Evolutionary conservation across 2,797 vertebrate genomes (phyloP), one percentile per base, ranked within the genome.

Genomic region (Phrynocephalus forsythii): DNA sequence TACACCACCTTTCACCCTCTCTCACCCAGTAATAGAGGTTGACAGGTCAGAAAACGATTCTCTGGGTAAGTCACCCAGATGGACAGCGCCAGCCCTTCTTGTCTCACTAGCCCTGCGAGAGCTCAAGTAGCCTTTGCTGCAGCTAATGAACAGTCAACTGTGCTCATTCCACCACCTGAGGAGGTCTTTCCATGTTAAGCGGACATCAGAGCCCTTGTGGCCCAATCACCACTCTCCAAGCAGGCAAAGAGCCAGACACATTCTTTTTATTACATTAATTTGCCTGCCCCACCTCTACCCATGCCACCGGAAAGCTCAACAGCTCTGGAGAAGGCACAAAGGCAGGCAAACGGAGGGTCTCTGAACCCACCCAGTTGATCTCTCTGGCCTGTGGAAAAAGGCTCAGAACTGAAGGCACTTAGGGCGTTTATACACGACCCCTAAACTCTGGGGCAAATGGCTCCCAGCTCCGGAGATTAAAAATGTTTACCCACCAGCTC

Each of bases 191-290:
- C 44, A 9, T 63, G 30, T 77, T 26, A 24, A 10, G 63, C 76
- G 18, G 56, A 68, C 60, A 60, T 68, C 10, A 38, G 71, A 76
- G 72, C 63, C 26, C 63, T 85, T 69, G 71, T 68, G 87, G 78
- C 48, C 28, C 87, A 88, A 82, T 88, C 85, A 82, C 30, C 18
- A 68, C 44, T 76, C 71, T 85, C 48, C 71, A 77, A 85, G 44
- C 20, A 15, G 77, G 83, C 50, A 81, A 75, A 85, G 44, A 75
- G 48, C 79, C 63, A 85, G 26, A 56, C 68, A 81, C 7, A 22
- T 76, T 60, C 56, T 44, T 9, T 85, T 60, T 81, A 33, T 77
- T 81, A 44, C 38, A 50, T 63, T 83, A 8, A 71, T 48, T 76
- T 66, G n/a, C 63, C 28, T 26, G 30, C 69, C 50, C 10, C 30